Base-by-base conservation (phyloP, 2,113 vertebrate species). In the Perognathus longimembris region DNA sequence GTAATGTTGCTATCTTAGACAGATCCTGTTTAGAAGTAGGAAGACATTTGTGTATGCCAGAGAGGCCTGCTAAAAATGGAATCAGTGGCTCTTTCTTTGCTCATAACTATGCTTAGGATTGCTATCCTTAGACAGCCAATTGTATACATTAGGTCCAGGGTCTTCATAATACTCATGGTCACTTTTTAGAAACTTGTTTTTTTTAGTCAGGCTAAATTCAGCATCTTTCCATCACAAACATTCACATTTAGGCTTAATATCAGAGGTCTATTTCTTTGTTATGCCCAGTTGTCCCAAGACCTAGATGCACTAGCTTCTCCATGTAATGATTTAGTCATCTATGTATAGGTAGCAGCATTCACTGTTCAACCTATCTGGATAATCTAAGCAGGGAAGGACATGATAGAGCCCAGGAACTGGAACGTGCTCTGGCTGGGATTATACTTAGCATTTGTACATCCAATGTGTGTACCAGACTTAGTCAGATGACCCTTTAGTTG, bases 181-280 rank as follows among this genome's bases (percentile, higher is more conserved):
- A 77, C 21, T 74, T 74, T 90, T 36, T 22, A 38, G 28, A 85
- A n/a, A 30, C 54, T 85, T n/a, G n/a, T 85, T 63, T 70, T 28
- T 9, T 32, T 91, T 76, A 73, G n/a, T 90, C 34, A 75, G 50
- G 14, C 54, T 59, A 81, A 85, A 17, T 5, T 15, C 89, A 32
- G 22, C 76, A 42, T 54, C 30, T 32, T 88, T 77, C 30, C 8
- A 12, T 75, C 78, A 83, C 36, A 82, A 85, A 69, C 1, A 59
- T 82, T 50, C 61, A 40, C 80, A 40, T 92, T 87, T 26, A 78
- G 82, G 36, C 14, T 86, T 89, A n/a, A 86, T 20, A 34, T 32
- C 36, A 80, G 26, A 91, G 40, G 2, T 38, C 89, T 85, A 66
- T 69, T 74, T 76, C 20, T 57, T 80, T 21, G 30, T 76, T 70